Evolutionary conservation across 2,888 invertebrate species (phyloP), one percentile per base, ranked within the genome.

Genomic region (Lepidocyrtinus sp.): DNA sequence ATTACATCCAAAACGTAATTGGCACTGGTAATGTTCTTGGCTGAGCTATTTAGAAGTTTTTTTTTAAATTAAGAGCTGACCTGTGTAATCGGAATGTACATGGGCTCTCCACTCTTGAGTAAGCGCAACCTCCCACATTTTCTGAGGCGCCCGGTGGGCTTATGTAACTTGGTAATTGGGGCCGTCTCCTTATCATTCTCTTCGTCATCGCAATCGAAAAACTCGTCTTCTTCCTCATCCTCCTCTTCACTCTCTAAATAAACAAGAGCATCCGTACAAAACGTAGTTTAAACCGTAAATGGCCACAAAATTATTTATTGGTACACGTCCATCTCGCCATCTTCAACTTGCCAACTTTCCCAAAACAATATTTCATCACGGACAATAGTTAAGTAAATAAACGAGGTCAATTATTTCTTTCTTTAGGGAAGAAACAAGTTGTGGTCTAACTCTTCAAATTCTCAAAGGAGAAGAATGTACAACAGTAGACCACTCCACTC

Each of bases 21-120:
- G n/a, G n/a, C n/a, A n/a, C n/a, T n/a, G n/a, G n/a, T n/a, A n/a
- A n/a, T n/a, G n/a, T n/a, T n/a, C n/a, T n/a, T n/a, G n/a, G n/a
- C n/a, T n/a, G n/a, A n/a, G n/a, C n/a, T n/a, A n/a, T n/a, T n/a
- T n/a, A n/a, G n/a, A n/a, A n/a, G n/a, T n/a, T n/a, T n/a, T n/a
- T n/a, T n/a, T n/a, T n/a, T n/a, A n/a, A n/a, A n/a, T n/a, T n/a
- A n/a, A n/a, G n/a, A n/a, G n/a, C n/a, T n/a, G 17, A 90, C 90
- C 89, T 92, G 92, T 0, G 96, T 96, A 21, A 94, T 89, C 0
- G 96, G 96, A 82, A 96, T 91, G 88, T 94, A 96, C 70, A 96
- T 90, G 50, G 91, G 91, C 85, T 94, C 93, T 1, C 93, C 92
- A 0, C 92, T 92, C 86, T 92, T 90, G 27, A 95, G 88, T 68